phyloP scores from a whole-genome alignment of 2,797 vertebrate species.

The Peromyscus aztecus region DNA sequence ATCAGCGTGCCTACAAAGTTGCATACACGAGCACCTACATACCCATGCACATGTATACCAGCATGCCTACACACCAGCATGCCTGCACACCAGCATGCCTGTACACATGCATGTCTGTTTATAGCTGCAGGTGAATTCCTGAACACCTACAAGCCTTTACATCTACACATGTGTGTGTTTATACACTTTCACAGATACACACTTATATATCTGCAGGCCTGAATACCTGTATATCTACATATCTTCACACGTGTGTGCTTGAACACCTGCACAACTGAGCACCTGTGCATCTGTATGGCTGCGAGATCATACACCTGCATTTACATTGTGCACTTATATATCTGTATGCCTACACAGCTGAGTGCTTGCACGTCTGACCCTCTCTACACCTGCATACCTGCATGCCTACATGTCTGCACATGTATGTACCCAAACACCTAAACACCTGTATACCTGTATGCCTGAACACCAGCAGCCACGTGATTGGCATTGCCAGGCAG shows the following conservation, averaged over 20 bases:
- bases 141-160: not conserved
- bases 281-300: not conserved
- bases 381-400: too few species aligned
- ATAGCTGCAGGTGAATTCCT: not conserved
- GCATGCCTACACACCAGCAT: not conserved
- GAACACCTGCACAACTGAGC: not conserved
- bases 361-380: not conserved
- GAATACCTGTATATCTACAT: too few species aligned
- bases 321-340: not conserved
- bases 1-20: not conserved
- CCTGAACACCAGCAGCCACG: not conserved
- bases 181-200: not conserved
- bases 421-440: too few species aligned
- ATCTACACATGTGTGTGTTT: not conserved
- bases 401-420: too few species aligned
- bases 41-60: not conserved
- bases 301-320: not conserved
- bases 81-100: too few species aligned
- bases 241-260: not conserved
- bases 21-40: not conserved
- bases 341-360: not conserved
- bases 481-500: not conserved
- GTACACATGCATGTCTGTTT: not conserved
- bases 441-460: too few species aligned
- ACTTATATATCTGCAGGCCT: not conserved